These are phyloP conservation scores for Clavelina lepadiformis DNA, from an alignment of 23 tunicate genomes.

Conservation along the genomic window DNA sequence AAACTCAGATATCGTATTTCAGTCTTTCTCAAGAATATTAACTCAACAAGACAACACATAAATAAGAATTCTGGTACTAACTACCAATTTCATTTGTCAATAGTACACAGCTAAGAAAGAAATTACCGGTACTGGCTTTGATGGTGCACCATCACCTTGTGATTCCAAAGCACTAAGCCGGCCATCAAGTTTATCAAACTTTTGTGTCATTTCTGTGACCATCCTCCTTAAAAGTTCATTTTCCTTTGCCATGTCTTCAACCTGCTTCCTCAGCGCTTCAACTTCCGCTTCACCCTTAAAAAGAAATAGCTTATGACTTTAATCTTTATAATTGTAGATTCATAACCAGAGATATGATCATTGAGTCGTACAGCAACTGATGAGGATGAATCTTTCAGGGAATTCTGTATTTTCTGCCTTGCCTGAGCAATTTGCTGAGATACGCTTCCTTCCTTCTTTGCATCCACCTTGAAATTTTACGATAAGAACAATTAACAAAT, in stretches of 20 bases:
- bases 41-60: too few species aligned
- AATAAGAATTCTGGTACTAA: too few species aligned
- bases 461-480: not conserved
- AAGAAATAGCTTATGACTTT: too few species aligned
- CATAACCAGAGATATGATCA: not conserved
- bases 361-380: not conserved
- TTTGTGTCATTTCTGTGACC: conserved; percentile 27
- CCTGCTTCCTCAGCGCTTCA: conserved; percentile 10
- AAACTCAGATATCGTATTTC: too few species aligned
- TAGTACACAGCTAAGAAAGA: too few species aligned
- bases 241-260: conserved; percentile 23
- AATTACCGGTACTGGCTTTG: not conserved
- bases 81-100: too few species aligned
- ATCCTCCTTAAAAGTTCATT: conserved; percentile 18
- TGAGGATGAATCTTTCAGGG: conserved; percentile 35
- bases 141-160: not conserved
- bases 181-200: conserved; percentile 28
- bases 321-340: not conserved
- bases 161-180: conserved; percentile 50
- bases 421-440: conserved; percentile 84
- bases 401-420: conserved; percentile 60
- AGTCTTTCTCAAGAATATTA: too few species aligned
- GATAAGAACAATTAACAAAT: too few species aligned
- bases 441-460: conserved; percentile 22
- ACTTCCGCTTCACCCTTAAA: not conserved